Evolutionary conservation across 2,113 vertebrate genomes (phyloP).

Genomic region (Numenius arquata): DNA sequence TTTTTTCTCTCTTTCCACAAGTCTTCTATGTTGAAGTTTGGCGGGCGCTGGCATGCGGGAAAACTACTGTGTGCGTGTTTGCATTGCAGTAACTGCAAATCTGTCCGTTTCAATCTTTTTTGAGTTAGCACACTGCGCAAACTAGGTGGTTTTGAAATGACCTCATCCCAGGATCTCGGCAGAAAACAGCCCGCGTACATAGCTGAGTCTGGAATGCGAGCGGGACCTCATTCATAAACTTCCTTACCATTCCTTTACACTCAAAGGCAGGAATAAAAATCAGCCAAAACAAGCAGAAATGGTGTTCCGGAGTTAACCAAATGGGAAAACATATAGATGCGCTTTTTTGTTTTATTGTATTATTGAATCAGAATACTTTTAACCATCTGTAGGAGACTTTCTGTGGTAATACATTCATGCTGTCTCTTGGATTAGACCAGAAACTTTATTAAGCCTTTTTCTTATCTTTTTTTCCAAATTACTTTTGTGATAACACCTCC

Average conservation of each 20-base stretch:
- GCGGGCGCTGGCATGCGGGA: not conserved
- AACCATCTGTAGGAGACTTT: not conserved
- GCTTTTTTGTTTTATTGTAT: not conserved
- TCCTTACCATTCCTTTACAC: constrained; percentile 45
- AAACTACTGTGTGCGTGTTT: constrained; percentile 37
- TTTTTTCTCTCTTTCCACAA: not conserved
- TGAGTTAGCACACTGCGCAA: constrained; percentile 49
- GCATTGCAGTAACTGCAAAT: constrained; percentile 24
- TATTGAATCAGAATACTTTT: not conserved
- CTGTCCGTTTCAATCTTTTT: constrained; percentile 39
- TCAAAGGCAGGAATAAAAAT: constrained; percentile 49
- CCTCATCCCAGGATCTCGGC: constrained; percentile 35
- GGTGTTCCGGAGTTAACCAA: constrained; percentile 13
- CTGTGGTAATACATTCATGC: not conserved
- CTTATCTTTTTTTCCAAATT: not conserved
- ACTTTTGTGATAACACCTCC: not conserved
- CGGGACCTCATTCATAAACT: constrained; percentile 64
- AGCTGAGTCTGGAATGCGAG: constrained; percentile 37
- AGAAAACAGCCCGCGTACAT: not conserved
- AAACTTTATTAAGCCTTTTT: not conserved
- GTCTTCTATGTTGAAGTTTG: not conserved
- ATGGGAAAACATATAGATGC: constrained; percentile 44
- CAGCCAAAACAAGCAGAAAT: constrained; percentile 58
- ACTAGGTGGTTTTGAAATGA: constrained; percentile 53
- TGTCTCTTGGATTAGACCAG: not conserved